phyloP scores from a whole-genome alignment of 2,113 vertebrate genomes.

The Pseudorhombus dupliciocellatus region DNA sequence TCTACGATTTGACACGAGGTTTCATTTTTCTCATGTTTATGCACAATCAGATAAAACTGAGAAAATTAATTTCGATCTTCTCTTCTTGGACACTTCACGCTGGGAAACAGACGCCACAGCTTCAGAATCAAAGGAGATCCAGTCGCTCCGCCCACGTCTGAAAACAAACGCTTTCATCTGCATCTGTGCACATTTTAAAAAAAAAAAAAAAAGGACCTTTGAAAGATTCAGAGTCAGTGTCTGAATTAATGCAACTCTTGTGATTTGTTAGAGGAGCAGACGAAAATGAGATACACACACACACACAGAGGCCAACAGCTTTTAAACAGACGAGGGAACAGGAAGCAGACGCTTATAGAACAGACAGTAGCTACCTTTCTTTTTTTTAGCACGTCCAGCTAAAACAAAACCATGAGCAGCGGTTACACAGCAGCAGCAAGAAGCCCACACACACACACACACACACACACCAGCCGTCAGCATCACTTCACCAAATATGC shows the following conservation, averaged over 20 bases:
- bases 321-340: conserved; percentile 13
- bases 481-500: conserved; percentile 50
- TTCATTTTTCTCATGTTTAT: no score
- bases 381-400: conserved; percentile 82
- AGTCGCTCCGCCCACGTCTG: neutral
- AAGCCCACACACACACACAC: conserved; percentile 9
- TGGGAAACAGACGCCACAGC: neutral
- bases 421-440: conserved; percentile 54
- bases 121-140: neutral
- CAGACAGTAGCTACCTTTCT: conserved; percentile 78
- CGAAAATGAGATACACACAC: conserved; percentile 5
- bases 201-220: neutral
- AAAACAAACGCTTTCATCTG: neutral
- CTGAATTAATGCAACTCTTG: conserved; percentile 57
- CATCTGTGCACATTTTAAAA: no score
- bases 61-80: neutral
- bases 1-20: neutral
- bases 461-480: neutral
- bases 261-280: neutral
- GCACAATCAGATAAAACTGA: neutral
- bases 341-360: conserved; percentile 39
- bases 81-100: neutral
- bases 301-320: neutral
- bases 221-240: neutral
- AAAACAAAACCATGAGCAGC: conserved; percentile 80